These are phyloP conservation scores for Australoheros scitulus DNA, from an alignment of 2,113 vertebrate genomes.

Conservation along the genomic window DNA sequence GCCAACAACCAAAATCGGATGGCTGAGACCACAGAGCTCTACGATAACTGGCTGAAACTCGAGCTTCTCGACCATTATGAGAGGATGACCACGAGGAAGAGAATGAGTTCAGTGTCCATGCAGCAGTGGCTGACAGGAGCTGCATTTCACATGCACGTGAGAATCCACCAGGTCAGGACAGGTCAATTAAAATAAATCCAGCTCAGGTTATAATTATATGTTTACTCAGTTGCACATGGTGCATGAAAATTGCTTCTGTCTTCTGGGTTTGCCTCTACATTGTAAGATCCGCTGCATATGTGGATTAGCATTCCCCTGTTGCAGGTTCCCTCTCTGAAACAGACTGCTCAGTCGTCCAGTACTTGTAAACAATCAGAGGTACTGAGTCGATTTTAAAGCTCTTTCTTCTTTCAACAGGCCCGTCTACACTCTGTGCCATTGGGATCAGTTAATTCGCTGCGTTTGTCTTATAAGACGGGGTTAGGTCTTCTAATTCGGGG, in stretches of 20 bases:
- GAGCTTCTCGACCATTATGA: slow-evolving; percentile 76
- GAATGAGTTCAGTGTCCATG: slow-evolving; percentile 69
- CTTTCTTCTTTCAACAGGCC: slow-evolving; percentile 53
- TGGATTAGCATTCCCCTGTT: not conserved
- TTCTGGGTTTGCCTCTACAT: not conserved
- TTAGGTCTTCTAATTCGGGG: slow-evolving; percentile 60
- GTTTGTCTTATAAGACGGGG: slow-evolving; percentile 67
- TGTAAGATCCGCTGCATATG: not conserved
- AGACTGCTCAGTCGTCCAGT: no score
- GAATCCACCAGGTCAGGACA: slow-evolving; percentile 74
- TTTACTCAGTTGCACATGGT: not conserved
- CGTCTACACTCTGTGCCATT: slow-evolving; percentile 69
- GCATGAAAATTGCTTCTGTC: no score
- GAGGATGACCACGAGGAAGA: slow-evolving; percentile 74
- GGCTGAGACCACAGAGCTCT: slow-evolving; percentile 74
- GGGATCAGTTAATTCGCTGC: slow-evolving; percentile 73
- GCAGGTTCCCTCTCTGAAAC: not conserved
- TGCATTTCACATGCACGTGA: slow-evolving; percentile 79
- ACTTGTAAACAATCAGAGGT: no score
- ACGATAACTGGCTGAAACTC: slow-evolving; percentile 71
- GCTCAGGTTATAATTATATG: not conserved
- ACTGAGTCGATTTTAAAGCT: not conserved
- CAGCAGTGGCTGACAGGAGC: slow-evolving; percentile 80
- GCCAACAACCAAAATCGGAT: slow-evolving; percentile 65
- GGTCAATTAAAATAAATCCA: not conserved